Conservation (phyloP, 2,888 invertebrate genomes). For the Abscondita cerata region DNA sequence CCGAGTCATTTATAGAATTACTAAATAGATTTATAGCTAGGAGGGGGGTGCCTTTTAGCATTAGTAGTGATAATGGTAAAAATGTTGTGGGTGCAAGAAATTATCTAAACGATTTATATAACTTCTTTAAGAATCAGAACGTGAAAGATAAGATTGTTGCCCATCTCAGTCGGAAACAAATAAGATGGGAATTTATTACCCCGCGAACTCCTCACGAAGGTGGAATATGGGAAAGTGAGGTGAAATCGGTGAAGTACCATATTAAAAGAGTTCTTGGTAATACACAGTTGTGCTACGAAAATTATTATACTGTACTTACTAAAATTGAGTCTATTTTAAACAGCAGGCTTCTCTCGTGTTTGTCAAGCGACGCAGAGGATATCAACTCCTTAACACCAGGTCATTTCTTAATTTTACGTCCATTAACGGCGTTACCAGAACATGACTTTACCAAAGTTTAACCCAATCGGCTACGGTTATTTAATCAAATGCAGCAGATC, state of each 20-base stretch:
- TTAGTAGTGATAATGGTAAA: neutral
- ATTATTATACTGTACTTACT: neutral
- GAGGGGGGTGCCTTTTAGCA: too few relatives aligned
- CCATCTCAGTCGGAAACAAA: neutral
- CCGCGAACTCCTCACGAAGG: neutral
- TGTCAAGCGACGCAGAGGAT: neutral
- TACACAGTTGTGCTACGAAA: neutral
- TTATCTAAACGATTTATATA: too few relatives aligned
- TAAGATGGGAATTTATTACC: constrained; percentile 3
- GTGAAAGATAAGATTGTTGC: neutral
- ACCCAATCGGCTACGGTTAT: too few relatives aligned
- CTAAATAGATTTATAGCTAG: too few relatives aligned
- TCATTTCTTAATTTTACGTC: too few relatives aligned
- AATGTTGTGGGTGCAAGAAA: too few relatives aligned
- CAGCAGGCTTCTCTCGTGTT: neutral
- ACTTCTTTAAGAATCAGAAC: neutral
- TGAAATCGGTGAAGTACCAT: neutral
- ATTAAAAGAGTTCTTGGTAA: neutral
- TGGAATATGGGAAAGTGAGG: neutral
- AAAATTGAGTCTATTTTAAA: neutral
- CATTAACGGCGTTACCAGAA: too few relatives aligned
- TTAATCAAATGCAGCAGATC: too few relatives aligned
- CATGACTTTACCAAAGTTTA: too few relatives aligned
- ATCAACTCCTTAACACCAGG: neutral
- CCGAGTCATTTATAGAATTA: too few relatives aligned